Evolutionary conservation across 2,113 vertebrate species (phyloP).

Genomic region (Uropsilus gracilis): DNA sequence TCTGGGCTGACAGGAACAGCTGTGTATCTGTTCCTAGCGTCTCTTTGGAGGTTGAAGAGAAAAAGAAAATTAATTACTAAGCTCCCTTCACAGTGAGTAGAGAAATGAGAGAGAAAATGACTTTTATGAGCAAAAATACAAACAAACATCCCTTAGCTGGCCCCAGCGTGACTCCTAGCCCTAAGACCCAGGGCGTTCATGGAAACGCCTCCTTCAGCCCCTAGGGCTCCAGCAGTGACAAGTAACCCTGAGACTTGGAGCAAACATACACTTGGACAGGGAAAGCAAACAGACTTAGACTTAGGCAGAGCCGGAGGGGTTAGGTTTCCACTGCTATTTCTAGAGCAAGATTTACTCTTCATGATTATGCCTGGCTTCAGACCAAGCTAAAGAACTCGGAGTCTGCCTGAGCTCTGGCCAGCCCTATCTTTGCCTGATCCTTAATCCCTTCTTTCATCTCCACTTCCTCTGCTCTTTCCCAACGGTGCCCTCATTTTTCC

Average conservation of each 20-base stretch:
- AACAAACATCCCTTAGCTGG: neutral
- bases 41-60: constrained; percentile 48
- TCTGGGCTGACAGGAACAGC: neutral
- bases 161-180: constrained; percentile 6
- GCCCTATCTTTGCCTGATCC: neutral
- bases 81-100: neutral
- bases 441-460: constrained; percentile 57
- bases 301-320: constrained; percentile 15
- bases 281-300: constrained; percentile 71
- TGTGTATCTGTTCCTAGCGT: constrained; percentile 22
- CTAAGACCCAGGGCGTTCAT: neutral
- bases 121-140: constrained; percentile 64
- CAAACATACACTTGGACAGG: constrained; percentile 28
- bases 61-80: constrained; percentile 64
- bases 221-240: neutral
- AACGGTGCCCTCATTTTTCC: neutral
- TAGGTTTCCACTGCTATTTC: constrained; percentile 51
- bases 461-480: constrained; percentile 45
- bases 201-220: neutral
- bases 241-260: constrained; percentile 15
- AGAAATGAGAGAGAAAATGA: constrained; percentile 67
- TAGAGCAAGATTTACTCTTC: constrained; percentile 1
- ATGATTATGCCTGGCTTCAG: constrained; percentile 58
- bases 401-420: neutral
- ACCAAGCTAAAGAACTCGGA: constrained; percentile 43